Conservation (phyloP, 2,797 vertebrate genomes). For the Phyllotis vaccarum region DNA sequence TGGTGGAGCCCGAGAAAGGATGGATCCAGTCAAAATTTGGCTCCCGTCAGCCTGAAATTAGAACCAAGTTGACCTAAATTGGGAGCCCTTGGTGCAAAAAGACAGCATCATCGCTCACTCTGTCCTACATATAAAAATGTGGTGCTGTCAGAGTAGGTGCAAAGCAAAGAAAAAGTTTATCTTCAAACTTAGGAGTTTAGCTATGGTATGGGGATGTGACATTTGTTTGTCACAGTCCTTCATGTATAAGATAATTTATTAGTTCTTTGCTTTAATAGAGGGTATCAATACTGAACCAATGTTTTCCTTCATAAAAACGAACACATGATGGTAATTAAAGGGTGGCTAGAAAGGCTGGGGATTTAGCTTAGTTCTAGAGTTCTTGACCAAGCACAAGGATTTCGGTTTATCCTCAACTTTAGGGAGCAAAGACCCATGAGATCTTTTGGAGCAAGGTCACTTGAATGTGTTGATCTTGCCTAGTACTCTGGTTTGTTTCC, state of each 20-base stretch:
- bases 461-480: no score
- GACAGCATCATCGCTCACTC: background rate
- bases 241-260: background rate
- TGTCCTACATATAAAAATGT: background rate
- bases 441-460: background rate
- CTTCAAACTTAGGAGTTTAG: background rate
- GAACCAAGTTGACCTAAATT: background rate
- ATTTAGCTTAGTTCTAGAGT: background rate
- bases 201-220: background rate
- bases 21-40: background rate
- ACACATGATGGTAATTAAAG: background rate
- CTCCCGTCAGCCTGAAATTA: background rate
- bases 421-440: background rate
- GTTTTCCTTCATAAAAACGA: background rate
- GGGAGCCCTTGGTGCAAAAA: background rate
- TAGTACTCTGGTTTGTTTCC: background rate
- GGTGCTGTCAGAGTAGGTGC: no score
- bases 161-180: background rate
- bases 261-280: background rate
- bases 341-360: no score
- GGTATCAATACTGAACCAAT: background rate
- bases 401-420: background rate
- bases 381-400: background rate
- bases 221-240: background rate
- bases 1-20: background rate